Base-by-base conservation (phyloP, 2,113 vertebrate genomes). In the Amblyopsis rosae region DNA sequence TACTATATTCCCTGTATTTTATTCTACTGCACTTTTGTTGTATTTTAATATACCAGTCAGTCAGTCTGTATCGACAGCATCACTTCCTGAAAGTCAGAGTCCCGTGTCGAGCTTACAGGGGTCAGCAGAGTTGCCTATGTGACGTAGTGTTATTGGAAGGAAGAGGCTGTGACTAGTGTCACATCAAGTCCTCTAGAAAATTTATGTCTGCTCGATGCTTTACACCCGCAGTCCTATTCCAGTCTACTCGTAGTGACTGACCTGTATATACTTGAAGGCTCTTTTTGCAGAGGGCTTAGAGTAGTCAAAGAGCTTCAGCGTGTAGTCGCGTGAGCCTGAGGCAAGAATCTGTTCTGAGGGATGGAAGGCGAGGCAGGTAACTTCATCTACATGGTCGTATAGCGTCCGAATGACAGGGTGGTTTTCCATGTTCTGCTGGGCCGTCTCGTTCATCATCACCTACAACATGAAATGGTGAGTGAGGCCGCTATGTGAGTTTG, bases 401-500 rank as follows among this genome's bases (percentile, higher is more conserved):
- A 99, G 92, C 0, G 97, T 99, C 63, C 97, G 94, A 51, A 99
- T 99, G 75, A 99, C 96, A 0, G 97, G 98, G 73, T 99, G 98
- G 82, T 99, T 99, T 84, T 99, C 98, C 98, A 99, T 99, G 89
- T 98, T 99, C 79, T 99, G 97, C 77, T 99, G 98, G 0, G 96
- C 97, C 0, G 97, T 99, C 92, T 99, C 98, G 0, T 98, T 99
- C 97, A 99, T 99, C 98, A 99, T 99, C 67, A 99, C 95, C 97
- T 98, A 70, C n/a, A 32, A 76, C 0, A 60, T 6, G 51, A 12
- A 69, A 32, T 41, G 7, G 4, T 41, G 4, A 41, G 4, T 7
- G 4, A 6, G 35, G 35, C 4, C 35, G 35, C 7, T 41, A 41
- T 6, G 35, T 5, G 35, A 41, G 6, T 41, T 41, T 41, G 35